These are phyloP conservation scores for Polyodon spathula DNA, from an alignment of 2,113 vertebrate genomes.

Conservation along the genomic window DNA sequence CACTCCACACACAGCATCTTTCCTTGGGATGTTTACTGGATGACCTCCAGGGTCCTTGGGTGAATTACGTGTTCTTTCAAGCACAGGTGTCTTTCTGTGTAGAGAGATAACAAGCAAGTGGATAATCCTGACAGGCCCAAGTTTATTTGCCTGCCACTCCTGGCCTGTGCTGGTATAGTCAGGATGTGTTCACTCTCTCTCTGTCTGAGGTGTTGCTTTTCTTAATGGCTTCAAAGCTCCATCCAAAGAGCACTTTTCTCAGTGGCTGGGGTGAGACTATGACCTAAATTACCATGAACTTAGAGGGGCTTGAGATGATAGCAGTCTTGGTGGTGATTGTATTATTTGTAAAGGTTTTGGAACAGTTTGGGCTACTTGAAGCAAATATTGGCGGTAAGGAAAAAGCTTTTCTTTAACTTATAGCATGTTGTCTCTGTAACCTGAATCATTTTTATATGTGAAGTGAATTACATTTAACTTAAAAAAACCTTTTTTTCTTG, in stretches of 20 bases:
- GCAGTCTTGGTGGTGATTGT: constrained; percentile 88
- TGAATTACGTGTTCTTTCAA: constrained; percentile 21
- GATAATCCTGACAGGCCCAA: constrained; percentile 35
- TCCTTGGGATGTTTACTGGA: constrained; percentile 20
- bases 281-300: constrained; percentile 84
- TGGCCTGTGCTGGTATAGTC: constrained; percentile 35
- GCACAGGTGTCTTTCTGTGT: constrained; percentile 30
- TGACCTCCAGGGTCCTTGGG: constrained; percentile 29
- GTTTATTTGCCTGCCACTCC: constrained; percentile 39
- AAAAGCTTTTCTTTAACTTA: constrained; percentile 8
- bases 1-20: constrained; percentile 14
- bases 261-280: constrained; percentile 58
- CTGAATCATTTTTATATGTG: too few species aligned
- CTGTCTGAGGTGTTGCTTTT: constrained; percentile 37
- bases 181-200: constrained; percentile 35
- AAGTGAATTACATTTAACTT: too few species aligned
- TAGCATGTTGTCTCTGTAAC: background rate
- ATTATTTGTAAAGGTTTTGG: constrained; percentile 92
- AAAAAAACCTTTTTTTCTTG: too few species aligned
- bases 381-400: constrained; percentile 83
- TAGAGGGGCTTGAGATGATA: constrained; percentile 98
- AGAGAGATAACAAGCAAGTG: constrained; percentile 33
- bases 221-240: constrained; percentile 62
- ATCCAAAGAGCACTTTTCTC: constrained; percentile 47
- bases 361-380: constrained; percentile 93